Evolutionary conservation across 2,113 vertebrate genomes (phyloP).

Genomic region (Cnemophilus loriae): DNA sequence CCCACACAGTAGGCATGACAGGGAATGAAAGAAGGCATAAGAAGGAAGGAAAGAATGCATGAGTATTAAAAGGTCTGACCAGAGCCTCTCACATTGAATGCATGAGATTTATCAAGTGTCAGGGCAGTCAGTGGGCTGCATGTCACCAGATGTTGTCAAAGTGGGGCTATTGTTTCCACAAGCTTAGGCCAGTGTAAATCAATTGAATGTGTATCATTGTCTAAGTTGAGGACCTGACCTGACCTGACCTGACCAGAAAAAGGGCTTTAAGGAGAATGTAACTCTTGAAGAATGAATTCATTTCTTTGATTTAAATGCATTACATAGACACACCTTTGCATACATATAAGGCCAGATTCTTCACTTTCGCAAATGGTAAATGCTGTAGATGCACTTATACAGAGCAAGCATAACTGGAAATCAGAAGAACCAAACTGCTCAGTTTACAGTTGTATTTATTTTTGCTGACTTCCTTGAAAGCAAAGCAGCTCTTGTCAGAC

Average conservation of each 20-base stretch:
- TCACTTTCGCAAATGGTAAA: neutral
- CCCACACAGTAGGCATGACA: neutral
- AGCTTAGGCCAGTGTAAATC: neutral
- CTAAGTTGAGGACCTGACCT: neutral
- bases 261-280: neutral
- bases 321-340: neutral
- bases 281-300: neutral
- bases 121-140: neutral
- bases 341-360: fast-evolving
- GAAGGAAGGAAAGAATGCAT: neutral
- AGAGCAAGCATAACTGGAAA: neutral
- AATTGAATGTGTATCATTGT: neutral
- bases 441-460: neutral
- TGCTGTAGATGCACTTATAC: neutral
- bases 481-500: neutral
- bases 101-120: neutral
- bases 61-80: neutral
- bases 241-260: neutral
- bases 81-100: neutral
- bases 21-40: neutral
- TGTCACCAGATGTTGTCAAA: neutral
- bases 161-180: neutral
- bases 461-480: conserved; percentile 3
- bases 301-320: neutral
- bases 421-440: neutral